phyloP scores from a whole-genome alignment of 2,888 invertebrate genomes.

The Philonicus albiceps region DNA sequence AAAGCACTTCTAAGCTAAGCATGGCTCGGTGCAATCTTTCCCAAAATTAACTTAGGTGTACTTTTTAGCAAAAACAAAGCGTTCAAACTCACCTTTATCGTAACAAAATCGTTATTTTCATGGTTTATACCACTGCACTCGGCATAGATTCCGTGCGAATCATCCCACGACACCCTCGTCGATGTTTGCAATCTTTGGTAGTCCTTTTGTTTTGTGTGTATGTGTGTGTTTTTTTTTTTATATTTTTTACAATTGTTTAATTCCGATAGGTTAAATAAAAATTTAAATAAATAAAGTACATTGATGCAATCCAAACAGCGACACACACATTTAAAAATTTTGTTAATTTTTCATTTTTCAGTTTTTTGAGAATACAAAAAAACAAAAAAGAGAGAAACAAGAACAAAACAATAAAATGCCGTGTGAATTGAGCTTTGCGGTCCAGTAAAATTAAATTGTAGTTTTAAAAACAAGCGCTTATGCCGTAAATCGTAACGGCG shows the following conservation, averaged over 20 bases:
- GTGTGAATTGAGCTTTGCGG: not conserved
- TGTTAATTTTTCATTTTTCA: too few relatives aligned
- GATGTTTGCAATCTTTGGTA: slow-evolving; percentile 36
- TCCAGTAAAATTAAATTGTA: not conserved
- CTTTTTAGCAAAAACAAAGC: not conserved
- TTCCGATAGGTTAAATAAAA: too few relatives aligned
- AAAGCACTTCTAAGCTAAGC: not conserved
- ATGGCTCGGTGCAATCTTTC: not conserved
- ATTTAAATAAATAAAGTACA: not conserved
- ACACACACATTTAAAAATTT: not conserved
- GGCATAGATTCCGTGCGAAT: slow-evolving; percentile 51
- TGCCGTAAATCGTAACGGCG: too few relatives aligned
- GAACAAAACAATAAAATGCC: too few relatives aligned
- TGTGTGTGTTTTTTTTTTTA: not conserved
- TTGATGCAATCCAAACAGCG: not conserved
- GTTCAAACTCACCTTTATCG: slow-evolving; percentile 60
- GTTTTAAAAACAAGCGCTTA: too few relatives aligned
- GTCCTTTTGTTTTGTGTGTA: slow-evolving; percentile 7
- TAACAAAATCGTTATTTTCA: slow-evolving; percentile 63
- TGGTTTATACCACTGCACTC: slow-evolving; percentile 58
- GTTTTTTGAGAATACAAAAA: too few relatives aligned
- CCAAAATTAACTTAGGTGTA: not conserved
- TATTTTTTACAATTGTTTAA: too few relatives aligned
- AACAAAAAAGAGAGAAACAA: too few relatives aligned
- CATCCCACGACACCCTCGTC: slow-evolving; percentile 62